Percentiles rank a stretch among this genome's conserved stretches.
These are phyloP conservation scores for Turdus rufiventris DNA, from an alignment of 2,113 vertebrate species.

Conservation along the genomic window DNA sequence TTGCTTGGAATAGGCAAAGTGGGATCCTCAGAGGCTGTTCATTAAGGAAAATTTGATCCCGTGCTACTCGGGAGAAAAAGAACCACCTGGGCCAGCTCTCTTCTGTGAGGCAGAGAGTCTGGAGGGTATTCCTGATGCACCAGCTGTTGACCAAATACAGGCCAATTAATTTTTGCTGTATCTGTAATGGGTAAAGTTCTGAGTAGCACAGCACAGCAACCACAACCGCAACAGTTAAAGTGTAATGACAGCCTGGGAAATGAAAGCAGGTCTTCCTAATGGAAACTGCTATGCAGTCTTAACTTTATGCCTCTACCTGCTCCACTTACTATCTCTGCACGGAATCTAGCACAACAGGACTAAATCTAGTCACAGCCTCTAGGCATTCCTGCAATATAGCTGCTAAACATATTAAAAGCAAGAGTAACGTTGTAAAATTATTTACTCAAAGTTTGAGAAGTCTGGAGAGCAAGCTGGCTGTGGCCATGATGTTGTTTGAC, in stretches of 20 bases:
- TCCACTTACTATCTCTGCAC: background rate
- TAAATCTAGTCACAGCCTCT: background rate
- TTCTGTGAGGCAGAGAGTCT: background rate
- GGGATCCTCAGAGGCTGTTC: background rate
- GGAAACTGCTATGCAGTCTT: constrained; percentile 35
- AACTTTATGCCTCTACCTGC: constrained; percentile 48
- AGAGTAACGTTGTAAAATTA: background rate
- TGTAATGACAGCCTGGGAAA: constrained; percentile 20
- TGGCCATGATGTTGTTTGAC: too few relatives aligned
- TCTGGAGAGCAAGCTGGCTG: background rate
- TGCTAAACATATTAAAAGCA: background rate
- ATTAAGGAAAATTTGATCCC: background rate
- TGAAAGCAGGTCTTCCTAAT: constrained; percentile 16
- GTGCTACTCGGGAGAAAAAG: background rate
- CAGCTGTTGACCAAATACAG: background rate
- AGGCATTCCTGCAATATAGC: background rate
- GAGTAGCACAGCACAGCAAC: background rate
- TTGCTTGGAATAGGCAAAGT: background rate
- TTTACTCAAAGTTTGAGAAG: background rate
- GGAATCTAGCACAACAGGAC: constrained; percentile 22
- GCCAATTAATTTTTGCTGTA: background rate
- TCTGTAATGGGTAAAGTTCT: background rate
- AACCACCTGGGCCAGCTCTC: background rate
- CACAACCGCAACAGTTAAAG: background rate
- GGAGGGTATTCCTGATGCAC: background rate